These are phyloP conservation scores for Holcopasites calliopsidis DNA, from an alignment of 1,140 invertebrate species.

Conservation along the genomic window DNA sequence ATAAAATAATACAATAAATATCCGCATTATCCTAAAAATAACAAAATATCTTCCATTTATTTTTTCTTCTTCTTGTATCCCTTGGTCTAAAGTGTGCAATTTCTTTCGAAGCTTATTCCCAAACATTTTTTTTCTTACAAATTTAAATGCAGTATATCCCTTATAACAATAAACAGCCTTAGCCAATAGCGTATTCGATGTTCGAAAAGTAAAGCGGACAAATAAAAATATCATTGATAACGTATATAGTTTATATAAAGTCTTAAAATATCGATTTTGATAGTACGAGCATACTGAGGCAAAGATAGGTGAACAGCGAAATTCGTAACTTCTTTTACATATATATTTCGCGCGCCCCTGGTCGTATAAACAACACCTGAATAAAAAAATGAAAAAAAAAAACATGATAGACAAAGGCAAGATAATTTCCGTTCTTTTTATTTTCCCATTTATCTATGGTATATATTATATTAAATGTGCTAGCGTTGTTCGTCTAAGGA, in stretches of 20 bases:
- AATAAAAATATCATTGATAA: constrained; percentile 40
- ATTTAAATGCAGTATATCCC: constrained; percentile 71
- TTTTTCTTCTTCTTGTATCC: constrained; percentile 48
- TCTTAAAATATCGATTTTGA: constrained; percentile 38
- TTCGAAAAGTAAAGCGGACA: constrained; percentile 53
- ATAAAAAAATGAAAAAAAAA: constrained; percentile 42
- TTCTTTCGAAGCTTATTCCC: constrained; percentile 54
- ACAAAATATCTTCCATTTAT: constrained; percentile 75
- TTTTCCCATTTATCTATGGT: constrained; percentile 42
- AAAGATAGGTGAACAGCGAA: constrained; percentile 3
- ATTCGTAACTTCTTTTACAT: constrained; percentile 17
- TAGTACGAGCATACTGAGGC: constrained; percentile 18
- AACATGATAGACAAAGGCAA: constrained; percentile 31
- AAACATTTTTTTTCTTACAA: constrained; percentile 66
- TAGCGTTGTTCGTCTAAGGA: constrained; percentile 45
- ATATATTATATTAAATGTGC: constrained; percentile 51
- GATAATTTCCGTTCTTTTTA: constrained; percentile 41
- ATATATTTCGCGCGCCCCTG: neutral
- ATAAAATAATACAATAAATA: constrained; percentile 75
- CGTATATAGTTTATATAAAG: constrained; percentile 42
- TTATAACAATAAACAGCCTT: constrained; percentile 64
- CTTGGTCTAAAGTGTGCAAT: constrained; percentile 60
- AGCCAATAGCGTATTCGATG: constrained; percentile 57
- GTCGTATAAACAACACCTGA: neutral
- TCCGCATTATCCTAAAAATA: constrained; percentile 73